Base-by-base conservation (phyloP, 2,797 vertebrate species). In the Sebastes vulpes region DNA sequence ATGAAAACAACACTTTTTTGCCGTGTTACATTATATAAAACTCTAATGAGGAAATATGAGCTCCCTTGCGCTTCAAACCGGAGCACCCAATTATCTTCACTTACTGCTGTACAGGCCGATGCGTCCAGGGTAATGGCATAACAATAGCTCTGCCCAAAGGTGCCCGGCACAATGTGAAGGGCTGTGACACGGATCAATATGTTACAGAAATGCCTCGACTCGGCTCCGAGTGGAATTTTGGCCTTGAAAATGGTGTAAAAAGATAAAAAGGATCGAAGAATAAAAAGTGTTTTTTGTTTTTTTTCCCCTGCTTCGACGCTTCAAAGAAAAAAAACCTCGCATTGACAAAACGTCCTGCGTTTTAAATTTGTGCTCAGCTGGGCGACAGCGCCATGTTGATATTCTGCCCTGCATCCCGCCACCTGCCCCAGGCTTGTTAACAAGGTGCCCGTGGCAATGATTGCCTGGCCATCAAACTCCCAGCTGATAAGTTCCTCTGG, bases 361-460 rank as follows among this genome's bases (percentile, higher is more conserved):
- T 57, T 31, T 67, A 80, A 84, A 91, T 77, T 63, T 58, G 57
- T 84, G 81, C 75, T 86, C 60, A 58, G 79, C 54, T 56, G 69
- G 38, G 59, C 5, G 2, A 68, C 31, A 3, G 77, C 0, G 56
- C 54, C 65, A 10, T 67, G 86, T 91, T 92, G 73, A 88, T 92
- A 92, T 94, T 89, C 91, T 57, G 74, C 77, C 72, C 82, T 68
- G 89, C 87, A 77, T 88, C 79, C 68, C 78, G 35, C 81, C 82
- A 92, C 91, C 89, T 83, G 93, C 92, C 90, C 88, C 71, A 14
- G 88, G 90, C 92, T 92, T 93, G 92, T 95, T 93, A 93, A 94
- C 93, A 92, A 92, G 89, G 83, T 92, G 93, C 89, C 94, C 59
- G 72, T 90, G 90, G 94, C 93, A 92, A 92, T 92, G 89, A 94